A percentile compares a stretch with the other conserved stretches of the same genome.
phyloP scores from a whole-genome alignment of 1,140 invertebrate species.

The Elysia chlorotica region DNA sequence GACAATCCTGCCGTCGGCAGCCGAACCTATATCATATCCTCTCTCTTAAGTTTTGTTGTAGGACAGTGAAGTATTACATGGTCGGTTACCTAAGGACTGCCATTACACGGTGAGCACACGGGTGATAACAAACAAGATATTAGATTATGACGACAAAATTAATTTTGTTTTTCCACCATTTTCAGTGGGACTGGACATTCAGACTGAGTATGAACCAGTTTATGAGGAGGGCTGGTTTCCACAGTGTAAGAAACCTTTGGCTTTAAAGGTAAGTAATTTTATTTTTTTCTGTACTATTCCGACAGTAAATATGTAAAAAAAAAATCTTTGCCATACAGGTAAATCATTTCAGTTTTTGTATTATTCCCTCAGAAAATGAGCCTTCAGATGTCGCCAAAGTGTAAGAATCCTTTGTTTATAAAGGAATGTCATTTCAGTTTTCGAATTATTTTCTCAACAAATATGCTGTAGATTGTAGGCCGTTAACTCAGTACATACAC shows the following conservation, averaged over 20 bases:
- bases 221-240: conserved; percentile 33
- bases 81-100: not conserved
- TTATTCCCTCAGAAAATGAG: not conserved
- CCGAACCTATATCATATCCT: too few relatives aligned
- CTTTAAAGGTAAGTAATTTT: not conserved
- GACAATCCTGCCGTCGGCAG: too few relatives aligned
- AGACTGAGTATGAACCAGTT: conserved; percentile 53
- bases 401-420: too few relatives aligned
- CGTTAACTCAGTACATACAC: too few relatives aligned
- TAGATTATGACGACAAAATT: not conserved
- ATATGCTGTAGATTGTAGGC: too few relatives aligned
- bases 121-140: not conserved
- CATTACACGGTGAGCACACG: not conserved
- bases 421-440: too few relatives aligned
- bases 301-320: not conserved
- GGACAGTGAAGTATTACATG: not conserved
- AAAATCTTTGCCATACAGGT: not conserved
- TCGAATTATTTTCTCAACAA: too few relatives aligned
- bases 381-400: too few relatives aligned
- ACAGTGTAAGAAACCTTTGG: not conserved
- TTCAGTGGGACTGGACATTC: conserved; percentile 59
- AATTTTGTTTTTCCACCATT: not conserved
- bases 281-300: not conserved
- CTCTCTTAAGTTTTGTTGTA: not conserved
- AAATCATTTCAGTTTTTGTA: not conserved